Base-by-base conservation (phyloP, 2,888 invertebrate genomes). In the Byasa hedistus region DNA sequence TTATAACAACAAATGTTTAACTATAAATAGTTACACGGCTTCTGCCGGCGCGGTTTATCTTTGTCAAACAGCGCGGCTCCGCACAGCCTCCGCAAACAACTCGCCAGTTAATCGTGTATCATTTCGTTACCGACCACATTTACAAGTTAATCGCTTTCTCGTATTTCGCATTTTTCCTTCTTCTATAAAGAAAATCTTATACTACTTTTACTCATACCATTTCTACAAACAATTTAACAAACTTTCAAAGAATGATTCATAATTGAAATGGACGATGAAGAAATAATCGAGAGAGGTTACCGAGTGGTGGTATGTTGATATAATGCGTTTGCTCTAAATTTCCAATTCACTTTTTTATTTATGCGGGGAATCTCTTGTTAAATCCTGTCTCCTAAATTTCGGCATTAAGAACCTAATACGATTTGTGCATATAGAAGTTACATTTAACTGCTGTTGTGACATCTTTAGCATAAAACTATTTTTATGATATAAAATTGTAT, bases 21-120 rank as follows among this genome's bases (percentile, higher is more conserved):
- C 19, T 21, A 69, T 75, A 76, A 81, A 82, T 79, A 82, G 72
- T 79, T 75, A 67, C 79, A 72, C 68, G 75, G 71, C 73, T 71
- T 68, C 75, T 76, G 75, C 74, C 72, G 75, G 70, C 77, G 76
- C 73, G 19, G 75, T 70, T 80, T 79, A 83, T 84, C 85, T 80
- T 74, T 62, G 66, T 61, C 73, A 81, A 79, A 82, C 81, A 82
- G 36, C 57, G 57, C 22, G 83, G 81, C 74, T 83, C 79, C 80
- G 44, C 15, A 77, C 80, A 81, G 64, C 75, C 69, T 61, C 36
- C 21, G 63, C 75, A 82, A 80, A 86, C 84, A 83, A 21, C 27
- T 52, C 56, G 48, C 8, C 12, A 51, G n/a, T 21, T 39, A 39
- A 39, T 39, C 36, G 10, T 23, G 19, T 5, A 22, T 65, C 54